Evolutionary conservation across 2,797 vertebrate genomes (phyloP), one percentile per base, ranked within the genome.

Genomic region (Perodicticus potto): DNA sequence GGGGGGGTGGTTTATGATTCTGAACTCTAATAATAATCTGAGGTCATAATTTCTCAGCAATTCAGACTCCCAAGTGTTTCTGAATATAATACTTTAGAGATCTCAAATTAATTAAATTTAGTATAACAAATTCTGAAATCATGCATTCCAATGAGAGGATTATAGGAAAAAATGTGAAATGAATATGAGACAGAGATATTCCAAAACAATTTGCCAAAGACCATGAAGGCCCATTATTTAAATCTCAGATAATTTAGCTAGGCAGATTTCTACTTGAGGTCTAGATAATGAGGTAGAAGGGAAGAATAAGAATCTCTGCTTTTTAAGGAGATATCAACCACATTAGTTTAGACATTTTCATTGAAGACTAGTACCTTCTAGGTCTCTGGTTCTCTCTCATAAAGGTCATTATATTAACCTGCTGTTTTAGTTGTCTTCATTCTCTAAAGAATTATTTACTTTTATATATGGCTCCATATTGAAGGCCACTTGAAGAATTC

Each of bases 1-100:
- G 61, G 40, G 43, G 32, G 65, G 32, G 65, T n/a, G 43, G 43
- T 22, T 86, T 59, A 34, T 8, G 7, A 2, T 81, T 87, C n/a
- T 84, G 74, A 85, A 78, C 22, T 83, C 85, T 74, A 57, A n/a
- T 49, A 13, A 49, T 70, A 73, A 80, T 73, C 40, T 32, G 23
- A 81, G 14, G 6, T 88, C 67, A 67, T 82, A 81, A 86, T 86
- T 93, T 73, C 55, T 92, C 43, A 70, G 29, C 29, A 37, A 29
- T 53, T 40, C 32, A 87, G 67, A 57, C 14, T 93, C 43, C 23
- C 11, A 70, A 65, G 5, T 87, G 27, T 83, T 92, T 55, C 94
- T 55, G 53, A 70, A 72, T 10, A 43, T 49, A 86, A 72, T 76
- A 90, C 40, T 87, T 83, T 96, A 91, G 72, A 78, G 57, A 89